Evolutionary conservation across 2,113 vertebrate species (phyloP), one percentile per base, ranked within the genome.

Genomic region (Cynoglossus semilaevis): DNA sequence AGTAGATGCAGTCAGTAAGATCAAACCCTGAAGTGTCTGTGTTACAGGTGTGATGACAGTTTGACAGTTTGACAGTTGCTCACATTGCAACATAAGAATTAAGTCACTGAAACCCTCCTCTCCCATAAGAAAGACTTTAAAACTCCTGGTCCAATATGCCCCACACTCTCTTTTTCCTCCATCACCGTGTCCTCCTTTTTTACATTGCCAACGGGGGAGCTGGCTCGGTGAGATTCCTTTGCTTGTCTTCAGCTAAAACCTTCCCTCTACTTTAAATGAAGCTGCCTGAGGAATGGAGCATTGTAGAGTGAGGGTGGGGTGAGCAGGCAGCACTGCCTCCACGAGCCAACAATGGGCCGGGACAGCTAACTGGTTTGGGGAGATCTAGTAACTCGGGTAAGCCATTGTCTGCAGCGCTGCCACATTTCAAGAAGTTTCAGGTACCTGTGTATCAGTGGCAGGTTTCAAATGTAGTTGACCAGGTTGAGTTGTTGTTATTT

Each of bases 171-270:
- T 11, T 4, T 2, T 1, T 15, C 36, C n/a, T 37, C 29, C 18
- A 29, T 45, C 5, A 16, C 54, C 29, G 16, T 34, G 51, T 16
- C 1, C 67, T 79, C 56, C 14, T n/a, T 68, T 72, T 29, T 34
- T 14, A 17, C 35, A 14, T 71, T 64, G 51, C 53, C 48, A 60
- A 8, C 59, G 53, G 47, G 37, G 18, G 41, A 81, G 85, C 88
- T 82, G 15, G 89, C 78, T 81, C 0, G 52, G 78, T 63, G 38
- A 83, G 88, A 91, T 91, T 91, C 90, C 81, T 61, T 62, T 44
- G 7, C 49, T 66, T 61, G 63, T 54, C 63, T 11, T 51, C 14
- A 1, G 62, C 65, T 51, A 72, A 81, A 87, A 85, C 70, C 67
- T 58, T 68, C n/a, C 54, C 61, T 34, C 4, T 0, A 43, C 67